Evolutionary conservation across 2,113 vertebrate species (phyloP).

Genomic region (Cygnus buccinator): DNA sequence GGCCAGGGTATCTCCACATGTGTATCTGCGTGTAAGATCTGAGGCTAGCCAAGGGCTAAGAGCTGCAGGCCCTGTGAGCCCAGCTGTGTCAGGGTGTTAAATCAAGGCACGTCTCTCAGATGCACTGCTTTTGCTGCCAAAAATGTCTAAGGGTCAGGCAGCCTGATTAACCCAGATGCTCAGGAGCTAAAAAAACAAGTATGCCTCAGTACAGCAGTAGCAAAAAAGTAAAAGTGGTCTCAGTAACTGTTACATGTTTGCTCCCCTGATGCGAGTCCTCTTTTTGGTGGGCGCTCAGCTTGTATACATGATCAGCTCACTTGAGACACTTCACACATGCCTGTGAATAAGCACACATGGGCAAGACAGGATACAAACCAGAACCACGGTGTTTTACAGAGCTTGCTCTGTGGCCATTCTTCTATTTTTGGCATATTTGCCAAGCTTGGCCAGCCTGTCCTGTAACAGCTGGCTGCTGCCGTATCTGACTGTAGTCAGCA

Average conservation of each 20-base stretch:
- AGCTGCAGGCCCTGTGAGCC: conserved; percentile 1
- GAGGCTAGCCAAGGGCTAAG: conserved; percentile 15
- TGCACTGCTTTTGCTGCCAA: conserved; percentile 43
- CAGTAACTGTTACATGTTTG: background rate
- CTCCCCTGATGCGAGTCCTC: background rate
- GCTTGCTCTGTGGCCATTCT: background rate
- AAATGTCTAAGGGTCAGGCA: conserved; percentile 52
- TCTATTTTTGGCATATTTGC: background rate
- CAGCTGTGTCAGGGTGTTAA: conserved; percentile 49
- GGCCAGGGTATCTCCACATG: background rate
- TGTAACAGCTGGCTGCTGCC: background rate
- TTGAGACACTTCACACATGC: background rate
- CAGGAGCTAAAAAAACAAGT: conserved; percentile 11
- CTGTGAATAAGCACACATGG: background rate
- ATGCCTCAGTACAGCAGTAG: background rate
- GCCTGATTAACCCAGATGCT: conserved; percentile 33
- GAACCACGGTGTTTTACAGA: background rate
- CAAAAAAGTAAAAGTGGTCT: background rate
- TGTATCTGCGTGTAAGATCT: background rate
- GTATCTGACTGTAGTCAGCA: background rate
- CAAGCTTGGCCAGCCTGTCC: background rate
- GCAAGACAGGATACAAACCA: background rate
- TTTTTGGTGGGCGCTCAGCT: background rate
- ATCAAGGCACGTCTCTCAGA: conserved; percentile 36
- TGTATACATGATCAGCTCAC: background rate